These are phyloP conservation scores for Tryphoninae sp. DNA, from an alignment of 2,888 invertebrate genomes.

Conservation along the genomic window DNA sequence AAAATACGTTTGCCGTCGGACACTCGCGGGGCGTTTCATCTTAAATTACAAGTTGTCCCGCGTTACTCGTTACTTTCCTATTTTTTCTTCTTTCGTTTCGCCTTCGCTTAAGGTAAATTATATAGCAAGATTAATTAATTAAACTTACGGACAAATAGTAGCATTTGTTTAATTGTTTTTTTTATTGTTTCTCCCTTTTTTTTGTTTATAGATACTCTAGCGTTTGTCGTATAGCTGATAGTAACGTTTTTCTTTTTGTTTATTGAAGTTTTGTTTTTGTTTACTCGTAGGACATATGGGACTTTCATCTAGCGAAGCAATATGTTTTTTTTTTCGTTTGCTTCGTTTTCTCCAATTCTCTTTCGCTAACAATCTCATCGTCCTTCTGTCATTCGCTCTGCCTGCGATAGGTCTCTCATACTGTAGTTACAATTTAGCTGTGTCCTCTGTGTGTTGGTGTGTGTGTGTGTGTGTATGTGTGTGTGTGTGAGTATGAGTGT, in stretches of 20 bases:
- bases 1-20: too few species aligned
- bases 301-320: constrained; percentile 39
- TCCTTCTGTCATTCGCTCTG: not conserved
- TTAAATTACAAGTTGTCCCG: constrained; percentile 38
- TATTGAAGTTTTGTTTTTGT: not conserved
- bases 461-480: too few species aligned
- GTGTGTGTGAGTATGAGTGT: not conserved
- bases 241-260: constrained; percentile 5
- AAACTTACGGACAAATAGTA: constrained; percentile 53
- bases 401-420: constrained; percentile 28
- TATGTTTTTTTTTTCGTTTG: constrained; percentile 16
- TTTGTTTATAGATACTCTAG: constrained; percentile 28
- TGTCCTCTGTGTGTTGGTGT: not conserved
- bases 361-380: not conserved
- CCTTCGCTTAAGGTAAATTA: constrained; percentile 54
- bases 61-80: constrained; percentile 17
- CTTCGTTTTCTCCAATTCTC: constrained; percentile 28
- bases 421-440: constrained; percentile 51
- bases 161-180: constrained; percentile 13
- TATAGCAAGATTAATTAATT: constrained; percentile 45
- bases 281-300: constrained; percentile 24
- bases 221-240: constrained; percentile 36
- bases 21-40: constrained; percentile 3
- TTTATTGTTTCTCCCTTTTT: not conserved
- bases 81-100: constrained; percentile 1